Conservation (phyloP, 2,797 vertebrate species). For the Labeo calbasu region DNA sequence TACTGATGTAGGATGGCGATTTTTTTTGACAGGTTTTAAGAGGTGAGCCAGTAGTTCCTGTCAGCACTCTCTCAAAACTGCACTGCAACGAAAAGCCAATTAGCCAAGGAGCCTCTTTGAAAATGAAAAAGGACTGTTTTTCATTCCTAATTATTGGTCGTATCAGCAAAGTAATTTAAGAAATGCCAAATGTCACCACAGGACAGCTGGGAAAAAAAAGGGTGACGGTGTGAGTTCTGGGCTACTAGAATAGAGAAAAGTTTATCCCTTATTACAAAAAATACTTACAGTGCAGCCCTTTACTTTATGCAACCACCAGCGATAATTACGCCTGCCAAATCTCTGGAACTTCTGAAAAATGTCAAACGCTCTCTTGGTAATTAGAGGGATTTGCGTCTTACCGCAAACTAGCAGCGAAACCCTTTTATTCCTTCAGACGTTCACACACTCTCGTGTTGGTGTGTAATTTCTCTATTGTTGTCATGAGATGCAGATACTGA, state of each 20-base stretch:
- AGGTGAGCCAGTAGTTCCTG: slow-evolving; percentile 18
- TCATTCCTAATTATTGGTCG: slow-evolving; percentile 52
- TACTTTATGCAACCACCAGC: slow-evolving; percentile 21
- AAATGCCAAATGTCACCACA: slow-evolving; percentile 54
- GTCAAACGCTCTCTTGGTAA: slow-evolving; percentile 46
- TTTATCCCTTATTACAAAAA: slow-evolving; percentile 36
- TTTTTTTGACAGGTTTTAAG: slow-evolving; percentile 15
- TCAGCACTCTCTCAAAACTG: slow-evolving; percentile 33
- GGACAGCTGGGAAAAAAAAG: slow-evolving; percentile 24
- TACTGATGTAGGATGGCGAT: slow-evolving; percentile 10
- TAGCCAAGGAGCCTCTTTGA: slow-evolving; percentile 41
- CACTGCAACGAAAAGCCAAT: slow-evolving; percentile 42
- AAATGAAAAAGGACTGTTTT: slow-evolving; percentile 38
- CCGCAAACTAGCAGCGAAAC: slow-evolving; percentile 32
- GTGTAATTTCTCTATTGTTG: slow-evolving; percentile 22
- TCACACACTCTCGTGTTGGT: not conserved
- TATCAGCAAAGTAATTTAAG: slow-evolving; percentile 49
- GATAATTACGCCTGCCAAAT: slow-evolving; percentile 46
- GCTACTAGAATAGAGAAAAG: not conserved
- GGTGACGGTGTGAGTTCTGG: slow-evolving; percentile 6
- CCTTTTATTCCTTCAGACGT: slow-evolving; percentile 3
- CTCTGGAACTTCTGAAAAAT: slow-evolving; percentile 46
- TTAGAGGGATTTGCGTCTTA: slow-evolving; percentile 49
- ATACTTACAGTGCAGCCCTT: slow-evolving; percentile 19
- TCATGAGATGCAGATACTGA: slow-evolving; percentile 27